These are phyloP conservation scores for Leucania comma DNA, from an alignment of 2,888 invertebrate genomes.

Conservation along the genomic window DNA sequence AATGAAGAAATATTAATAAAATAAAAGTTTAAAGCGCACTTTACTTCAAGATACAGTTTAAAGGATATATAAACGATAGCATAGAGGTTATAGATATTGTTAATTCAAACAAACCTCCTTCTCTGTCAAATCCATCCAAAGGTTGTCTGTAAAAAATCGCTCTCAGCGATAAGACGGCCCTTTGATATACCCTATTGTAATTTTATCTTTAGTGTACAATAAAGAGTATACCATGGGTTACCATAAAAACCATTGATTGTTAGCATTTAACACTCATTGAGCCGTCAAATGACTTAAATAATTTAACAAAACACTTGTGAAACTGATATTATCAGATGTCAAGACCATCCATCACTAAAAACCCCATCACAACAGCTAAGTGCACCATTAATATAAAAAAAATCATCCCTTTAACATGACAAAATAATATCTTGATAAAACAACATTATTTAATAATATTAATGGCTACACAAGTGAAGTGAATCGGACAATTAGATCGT, in stretches of 20 bases:
- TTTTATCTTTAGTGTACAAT: too few species aligned
- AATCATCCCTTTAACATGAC: conserved; percentile 53
- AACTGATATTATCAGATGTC: conserved; percentile 41
- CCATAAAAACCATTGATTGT: background rate
- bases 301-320: conserved; percentile 43
- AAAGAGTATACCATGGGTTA: too few species aligned
- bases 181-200: too few species aligned
- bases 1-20: too few species aligned
- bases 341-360: conserved; percentile 50
- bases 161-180: too few species aligned
- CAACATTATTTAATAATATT: conserved; percentile 63
- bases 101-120: too few species aligned
- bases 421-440: conserved; percentile 60
- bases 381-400: conserved; percentile 52
- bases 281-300: conserved; percentile 34
- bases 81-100: too few species aligned
- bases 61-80: too few species aligned
- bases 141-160: too few species aligned
- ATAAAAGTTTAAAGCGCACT: too few species aligned
- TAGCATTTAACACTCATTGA: conserved; percentile 2
- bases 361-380: conserved; percentile 29
- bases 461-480: conserved; percentile 63
- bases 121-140: too few species aligned
- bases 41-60: too few species aligned
- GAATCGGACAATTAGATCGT: conserved; percentile 58